phyloP scores from a whole-genome alignment of 2,888 invertebrate species.

The Eupithecia insigniata region DNA sequence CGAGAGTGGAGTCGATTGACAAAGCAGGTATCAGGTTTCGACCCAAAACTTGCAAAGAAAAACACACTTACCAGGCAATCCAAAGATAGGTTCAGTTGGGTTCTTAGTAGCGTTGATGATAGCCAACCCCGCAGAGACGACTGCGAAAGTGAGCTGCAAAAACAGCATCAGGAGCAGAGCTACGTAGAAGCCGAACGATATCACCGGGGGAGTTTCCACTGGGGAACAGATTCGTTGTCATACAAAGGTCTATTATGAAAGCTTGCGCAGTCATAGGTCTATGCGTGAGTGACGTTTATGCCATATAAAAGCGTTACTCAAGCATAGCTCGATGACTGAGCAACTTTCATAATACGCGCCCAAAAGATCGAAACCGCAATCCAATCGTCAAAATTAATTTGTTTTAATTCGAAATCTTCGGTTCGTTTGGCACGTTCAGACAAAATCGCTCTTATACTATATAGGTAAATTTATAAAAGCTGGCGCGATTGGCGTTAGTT shows the following conservation, averaged over 20 bases:
- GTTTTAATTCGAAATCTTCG: neutral
- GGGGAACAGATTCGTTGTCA: conserved; percentile 28
- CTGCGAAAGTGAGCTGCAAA: conserved; percentile 59
- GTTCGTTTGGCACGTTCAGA: neutral
- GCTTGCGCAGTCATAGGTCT: too few species aligned
- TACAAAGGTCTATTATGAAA: neutral
- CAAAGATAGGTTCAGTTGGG: conserved; percentile 75
- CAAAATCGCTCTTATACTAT: neutral
- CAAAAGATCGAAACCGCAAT: neutral
- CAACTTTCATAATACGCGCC: too few species aligned
- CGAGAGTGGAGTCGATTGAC: neutral
- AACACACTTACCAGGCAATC: conserved; percentile 67
- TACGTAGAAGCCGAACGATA: conserved; percentile 69
- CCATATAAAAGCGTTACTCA: too few species aligned
- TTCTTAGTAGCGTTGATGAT: conserved; percentile 75
- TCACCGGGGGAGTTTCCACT: conserved; percentile 66
- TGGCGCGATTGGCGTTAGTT: too few species aligned
- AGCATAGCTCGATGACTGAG: too few species aligned
- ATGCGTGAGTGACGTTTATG: too few species aligned
- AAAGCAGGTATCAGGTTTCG: too few species aligned
- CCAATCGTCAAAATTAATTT: neutral
- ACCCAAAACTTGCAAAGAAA: too few species aligned
- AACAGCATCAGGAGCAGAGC: conserved; percentile 61
- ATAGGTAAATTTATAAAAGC: too few species aligned
- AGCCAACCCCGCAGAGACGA: conserved; percentile 63